Percentiles rank a stretch among this genome's conserved stretches.
Conservation (phyloP, 35 echinoderm and acorn worm genomes). For the Ophioderma brevispina region DNA sequence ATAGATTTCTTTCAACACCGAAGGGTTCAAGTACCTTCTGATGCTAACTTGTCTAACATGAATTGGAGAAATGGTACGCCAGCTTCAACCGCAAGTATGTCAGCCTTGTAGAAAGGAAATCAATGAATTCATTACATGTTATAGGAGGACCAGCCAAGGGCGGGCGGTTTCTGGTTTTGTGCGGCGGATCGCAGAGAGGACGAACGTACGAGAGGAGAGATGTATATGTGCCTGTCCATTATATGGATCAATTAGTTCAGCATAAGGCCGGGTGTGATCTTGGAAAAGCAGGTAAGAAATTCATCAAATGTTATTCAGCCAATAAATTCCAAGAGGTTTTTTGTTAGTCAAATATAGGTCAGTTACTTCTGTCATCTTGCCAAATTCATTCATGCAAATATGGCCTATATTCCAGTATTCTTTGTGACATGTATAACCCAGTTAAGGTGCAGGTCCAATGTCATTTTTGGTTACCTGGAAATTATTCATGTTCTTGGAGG, state of each 20-base stretch:
- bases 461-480: too few relatives aligned
- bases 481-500: too few relatives aligned
- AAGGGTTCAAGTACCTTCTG: slow-evolving; percentile 97
- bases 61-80: slow-evolving; percentile 88
- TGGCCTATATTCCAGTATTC: too few relatives aligned
- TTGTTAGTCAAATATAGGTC: too few relatives aligned
- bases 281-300: slow-evolving; percentile 86
- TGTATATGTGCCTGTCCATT: slow-evolving; percentile 91
- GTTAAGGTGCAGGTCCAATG: too few relatives aligned
- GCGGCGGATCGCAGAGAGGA: slow-evolving; percentile 64
- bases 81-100: slow-evolving; percentile 91
- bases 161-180: slow-evolving; percentile 66
- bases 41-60: slow-evolving; percentile 92
- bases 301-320: too few relatives aligned
- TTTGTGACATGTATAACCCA: too few relatives aligned
- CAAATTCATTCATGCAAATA: too few relatives aligned
- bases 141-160: slow-evolving; percentile 56
- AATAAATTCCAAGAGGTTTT: too few relatives aligned
- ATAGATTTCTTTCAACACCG: slow-evolving; percentile 88
- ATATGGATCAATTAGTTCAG: slow-evolving; percentile 83
- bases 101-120: slow-evolving; percentile 86
- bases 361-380: too few relatives aligned
- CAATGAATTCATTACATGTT: slow-evolving; percentile 92
- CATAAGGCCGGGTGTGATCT: slow-evolving; percentile 74
- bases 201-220: slow-evolving; percentile 57